phyloP scores from a whole-genome alignment of 2,888 invertebrate species.

The Junonia oenone region DNA sequence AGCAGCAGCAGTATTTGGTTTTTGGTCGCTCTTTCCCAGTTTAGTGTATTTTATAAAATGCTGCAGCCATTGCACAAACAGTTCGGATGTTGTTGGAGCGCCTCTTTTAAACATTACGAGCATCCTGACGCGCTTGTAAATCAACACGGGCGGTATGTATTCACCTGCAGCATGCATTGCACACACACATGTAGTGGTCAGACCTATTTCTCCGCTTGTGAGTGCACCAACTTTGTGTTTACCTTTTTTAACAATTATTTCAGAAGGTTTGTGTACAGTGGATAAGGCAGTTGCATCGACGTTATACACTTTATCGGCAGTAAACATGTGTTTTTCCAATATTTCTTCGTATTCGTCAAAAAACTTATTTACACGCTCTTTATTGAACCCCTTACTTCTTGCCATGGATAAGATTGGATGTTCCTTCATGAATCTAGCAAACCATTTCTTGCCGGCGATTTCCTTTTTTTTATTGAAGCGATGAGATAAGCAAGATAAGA shows the following conservation, averaged over 20 bases:
- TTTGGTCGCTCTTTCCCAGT: conserved; percentile 4
- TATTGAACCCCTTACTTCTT: conserved; percentile 20
- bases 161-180: conserved; percentile 27
- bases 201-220: conserved; percentile 28
- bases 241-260: conserved; percentile 29
- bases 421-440: neutral
- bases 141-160: conserved; percentile 31
- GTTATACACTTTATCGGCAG: conserved; percentile 29
- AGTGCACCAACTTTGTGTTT: conserved; percentile 26
- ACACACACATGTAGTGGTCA: conserved; percentile 23
- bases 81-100: conserved; percentile 25
- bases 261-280: conserved; percentile 27
- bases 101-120: neutral
- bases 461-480: neutral
- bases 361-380: conserved; percentile 23
- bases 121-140: conserved; percentile 18
- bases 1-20: conserved; percentile 2
- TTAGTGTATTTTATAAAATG: conserved; percentile 30
- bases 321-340: conserved; percentile 25
- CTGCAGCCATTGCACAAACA: conserved; percentile 30
- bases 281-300: conserved; percentile 26
- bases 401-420: conserved; percentile 2
- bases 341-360: conserved; percentile 24
- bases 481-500: no score
- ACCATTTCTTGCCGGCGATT: neutral